Evolutionary conservation across 2,888 invertebrate species (phyloP), one percentile per base, ranked within the genome.

Genomic region (Clivina fossor): DNA sequence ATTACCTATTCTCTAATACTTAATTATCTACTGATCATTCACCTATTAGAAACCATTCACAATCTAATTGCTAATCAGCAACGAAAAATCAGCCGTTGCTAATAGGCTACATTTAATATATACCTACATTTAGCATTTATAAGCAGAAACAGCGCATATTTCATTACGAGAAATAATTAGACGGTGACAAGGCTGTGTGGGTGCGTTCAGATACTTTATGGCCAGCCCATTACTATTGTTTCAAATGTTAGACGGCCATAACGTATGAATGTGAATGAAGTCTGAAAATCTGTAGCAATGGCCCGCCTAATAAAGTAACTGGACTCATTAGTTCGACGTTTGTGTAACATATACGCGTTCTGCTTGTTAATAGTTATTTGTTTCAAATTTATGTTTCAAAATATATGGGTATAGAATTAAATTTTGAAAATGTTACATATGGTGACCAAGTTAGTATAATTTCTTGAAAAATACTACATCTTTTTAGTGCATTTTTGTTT

Each of bases 211-310:
- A 7, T 50, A 40, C 40, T 50, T 50, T 50, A 50, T 40, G 50
- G 40, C 26, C 20, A 22, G n/a, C n/a, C 41, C 40, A 50, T 50
- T 50, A 50, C 40, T 26, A 50, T 50, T 50, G 50, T 50, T 50
- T 32, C n/a, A n/a, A n/a, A n/a, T n/a, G n/a, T n/a, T n/a, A n/a
- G n/a, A n/a, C n/a, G n/a, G n/a, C n/a, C n/a, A n/a, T n/a, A n/a
- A 40, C 50, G 40, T 38, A 40, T 50, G 40, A 50, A 50, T 50
- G 50, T 50, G 32, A 40, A 50, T 40, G 40, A 50, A 50, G 40
- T 50, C 40, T 8, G 48, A 48, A 48, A 48, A 35, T 35, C 35
- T 35, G 40, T 28, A 50, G 28, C 40, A 50, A 30, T 40, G 50
- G 50, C 30, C 50, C 40, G 50, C 32, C 40, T 40, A 49, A 49